Evolutionary conservation across 2,888 invertebrate species (phyloP), one percentile per base, ranked within the genome.

Genomic region (Chrysotoxum bicinctum): DNA sequence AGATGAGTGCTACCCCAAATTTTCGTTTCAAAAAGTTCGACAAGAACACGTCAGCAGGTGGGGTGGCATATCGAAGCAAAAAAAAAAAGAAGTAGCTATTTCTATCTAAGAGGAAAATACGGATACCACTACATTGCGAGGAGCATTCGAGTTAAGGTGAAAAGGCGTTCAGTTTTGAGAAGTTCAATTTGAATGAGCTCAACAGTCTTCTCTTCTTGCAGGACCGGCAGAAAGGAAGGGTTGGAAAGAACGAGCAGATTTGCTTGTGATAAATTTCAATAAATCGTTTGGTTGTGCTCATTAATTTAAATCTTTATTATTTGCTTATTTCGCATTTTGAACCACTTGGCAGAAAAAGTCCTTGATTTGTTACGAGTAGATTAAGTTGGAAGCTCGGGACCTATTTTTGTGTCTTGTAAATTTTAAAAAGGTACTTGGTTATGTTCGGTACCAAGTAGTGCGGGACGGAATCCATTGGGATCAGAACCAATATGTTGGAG

Each of bases 151-250:
- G 7, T 45, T 14, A 16, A 79, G 35, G 50, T 75, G 73, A 73
- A 83, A 83, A 83, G 77, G 73, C 81, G 70, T 54, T 78, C 73
- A 60, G 37, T 52, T 43, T 72, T 23, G 60, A 82, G 72, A 72
- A 77, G 68, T 68, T 82, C 72, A 50, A 56, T 32, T 32, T 40
- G 16, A 26, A 60, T 16, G 30, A 48, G 58, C 14, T 30, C 30
- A 64, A 19, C 19, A 45, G 50, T 50, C 12, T 50, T 35, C 4
- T 32, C 4, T 21, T 35, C 19, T 3, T 1, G n/a, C 64, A 64
- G 64, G 64, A 14, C 21, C 12, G 66, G 35, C 32, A 19, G n/a
- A 19, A 19, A 45, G 16, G 30, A 8, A 30, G 54, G 54, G 30
- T 1, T 54, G 2, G n/a, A 45, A 45, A 19, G 3, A 16, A n/a